Conservation (phyloP, 2,113 vertebrate genomes). For the Hyperopisus bebe region DNA sequence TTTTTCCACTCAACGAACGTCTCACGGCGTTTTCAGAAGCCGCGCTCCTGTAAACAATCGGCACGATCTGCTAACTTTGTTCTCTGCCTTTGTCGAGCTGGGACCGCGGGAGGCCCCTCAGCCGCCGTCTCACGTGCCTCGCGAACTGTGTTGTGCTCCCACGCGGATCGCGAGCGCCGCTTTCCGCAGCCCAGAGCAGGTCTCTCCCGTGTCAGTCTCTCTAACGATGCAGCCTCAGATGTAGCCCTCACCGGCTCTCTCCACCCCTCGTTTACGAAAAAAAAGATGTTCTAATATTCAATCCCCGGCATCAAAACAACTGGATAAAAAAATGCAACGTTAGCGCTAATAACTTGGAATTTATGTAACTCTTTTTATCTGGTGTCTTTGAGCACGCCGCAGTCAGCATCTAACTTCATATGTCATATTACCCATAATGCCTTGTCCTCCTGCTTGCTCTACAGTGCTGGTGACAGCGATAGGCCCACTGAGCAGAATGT, state of each 20-base stretch:
- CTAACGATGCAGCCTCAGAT: conserved; percentile 7
- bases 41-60: neutral
- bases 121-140: neutral
- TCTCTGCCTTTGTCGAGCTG: neutral
- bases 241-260: neutral
- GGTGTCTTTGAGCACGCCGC: neutral
- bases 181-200: neutral
- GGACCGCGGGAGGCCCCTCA: neutral
- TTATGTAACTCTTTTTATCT: neutral
- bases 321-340: neutral
- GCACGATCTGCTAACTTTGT: neutral
- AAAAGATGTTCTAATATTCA: conserved; percentile 5
- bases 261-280: neutral
- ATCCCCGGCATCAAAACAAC: neutral
- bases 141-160: neutral
- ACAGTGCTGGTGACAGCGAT: neutral
- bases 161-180: neutral
- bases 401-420: neutral
- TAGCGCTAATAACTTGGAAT: neutral
- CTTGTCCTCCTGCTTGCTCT: neutral
- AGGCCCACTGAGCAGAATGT: neutral
- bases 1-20: neutral
- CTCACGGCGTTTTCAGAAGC: neutral
- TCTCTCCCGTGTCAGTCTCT: neutral
- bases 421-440: conserved; percentile 4